Base-by-base conservation (phyloP, 2,888 invertebrate species). In the Brassicogethes aeneus region DNA sequence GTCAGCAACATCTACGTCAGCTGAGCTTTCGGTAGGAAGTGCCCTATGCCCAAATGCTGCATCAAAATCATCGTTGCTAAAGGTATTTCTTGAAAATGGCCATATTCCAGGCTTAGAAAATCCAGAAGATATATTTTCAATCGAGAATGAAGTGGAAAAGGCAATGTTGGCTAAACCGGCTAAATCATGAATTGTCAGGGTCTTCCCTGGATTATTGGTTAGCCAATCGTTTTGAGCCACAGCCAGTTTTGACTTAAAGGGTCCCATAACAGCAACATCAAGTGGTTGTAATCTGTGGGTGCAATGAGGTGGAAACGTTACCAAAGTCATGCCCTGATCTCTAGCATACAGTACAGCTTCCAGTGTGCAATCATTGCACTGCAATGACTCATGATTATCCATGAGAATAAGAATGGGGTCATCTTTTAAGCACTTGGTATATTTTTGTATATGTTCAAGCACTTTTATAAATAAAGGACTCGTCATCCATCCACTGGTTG, bases 301-400 rank as follows among this genome's bases (percentile, higher is more conserved):
- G 32, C 32, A 32, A 13, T 32, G 32, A 13, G 32, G 32, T 10
- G 32, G 32, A 32, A 32, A 32, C 17, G 35, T 30, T 31, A 37
- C 43, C 36, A 54, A 30, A 45, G 55, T 47, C 5, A 43, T 14
- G 3, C 51, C 52, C 32, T 54, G 51, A 44, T 49, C 51, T 33
- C 51, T 36, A 3, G 31, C 34, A 16, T 15, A 32, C 55, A 38
- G 34, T 10, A 40, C 14, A 10, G 40, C 33, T 36, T 15, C 35
- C 42, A 17, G 17, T 31, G 17, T 31, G 8, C 30, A 23, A 23
- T 23, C n/a, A n/a, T n/a, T n/a, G n/a, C n/a, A n/a, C n/a, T n/a
- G n/a, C n/a, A n/a, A n/a, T n/a, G n/a, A n/a, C n/a, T 34, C 2
- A 40, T 43, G 5, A 41, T 39, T n/a, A n/a, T n/a, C n/a, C n/a